phyloP scores from a whole-genome alignment of 2,113 vertebrate genomes.

The Odocoileus hemionus region DNA sequence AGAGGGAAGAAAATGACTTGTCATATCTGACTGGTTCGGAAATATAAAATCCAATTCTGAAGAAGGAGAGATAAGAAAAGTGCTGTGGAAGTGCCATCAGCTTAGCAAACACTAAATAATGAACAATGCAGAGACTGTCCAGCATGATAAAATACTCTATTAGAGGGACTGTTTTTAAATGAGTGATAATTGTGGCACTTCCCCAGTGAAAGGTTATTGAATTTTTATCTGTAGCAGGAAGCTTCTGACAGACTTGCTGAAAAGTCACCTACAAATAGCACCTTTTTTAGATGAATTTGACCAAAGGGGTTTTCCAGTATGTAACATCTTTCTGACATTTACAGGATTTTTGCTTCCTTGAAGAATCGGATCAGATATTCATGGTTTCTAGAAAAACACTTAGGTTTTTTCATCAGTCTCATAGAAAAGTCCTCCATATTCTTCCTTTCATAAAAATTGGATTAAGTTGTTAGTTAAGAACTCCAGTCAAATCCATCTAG shows the following conservation, averaged over 20 bases:
- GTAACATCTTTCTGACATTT: constrained; percentile 38
- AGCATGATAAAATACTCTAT: constrained; percentile 92
- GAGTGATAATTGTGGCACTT: constrained; percentile 95
- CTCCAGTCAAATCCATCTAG: background rate
- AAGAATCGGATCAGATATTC: constrained; percentile 58
- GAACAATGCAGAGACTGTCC: constrained; percentile 91
- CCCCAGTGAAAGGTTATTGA: constrained; percentile 87
- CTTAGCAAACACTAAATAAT: constrained; percentile 98
- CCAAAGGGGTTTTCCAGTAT: constrained; percentile 45
- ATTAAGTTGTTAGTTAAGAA: constrained; percentile 52
- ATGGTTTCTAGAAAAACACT: constrained; percentile 39
- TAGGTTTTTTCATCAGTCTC: constrained; percentile 34
- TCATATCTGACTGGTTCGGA: constrained; percentile 91
- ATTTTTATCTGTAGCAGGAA: constrained; percentile 90
- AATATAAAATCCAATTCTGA: constrained; percentile 98
- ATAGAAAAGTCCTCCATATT: constrained; percentile 6
- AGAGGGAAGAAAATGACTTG: constrained; percentile 93
- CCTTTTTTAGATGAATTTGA: constrained; percentile 46
- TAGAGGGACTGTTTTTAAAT: constrained; percentile 88
- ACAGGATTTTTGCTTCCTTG: constrained; percentile 23
- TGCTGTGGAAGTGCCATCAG: constrained; percentile 86
- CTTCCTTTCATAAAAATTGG: constrained; percentile 51
- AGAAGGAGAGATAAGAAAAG: constrained; percentile 90
- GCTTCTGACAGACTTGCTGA: constrained; percentile 74
- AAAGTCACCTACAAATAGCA: constrained; percentile 63